Evolutionary conservation across 1,140 invertebrate genomes (phyloP).

Genomic region (Lordiphosa stackelbergi): DNA sequence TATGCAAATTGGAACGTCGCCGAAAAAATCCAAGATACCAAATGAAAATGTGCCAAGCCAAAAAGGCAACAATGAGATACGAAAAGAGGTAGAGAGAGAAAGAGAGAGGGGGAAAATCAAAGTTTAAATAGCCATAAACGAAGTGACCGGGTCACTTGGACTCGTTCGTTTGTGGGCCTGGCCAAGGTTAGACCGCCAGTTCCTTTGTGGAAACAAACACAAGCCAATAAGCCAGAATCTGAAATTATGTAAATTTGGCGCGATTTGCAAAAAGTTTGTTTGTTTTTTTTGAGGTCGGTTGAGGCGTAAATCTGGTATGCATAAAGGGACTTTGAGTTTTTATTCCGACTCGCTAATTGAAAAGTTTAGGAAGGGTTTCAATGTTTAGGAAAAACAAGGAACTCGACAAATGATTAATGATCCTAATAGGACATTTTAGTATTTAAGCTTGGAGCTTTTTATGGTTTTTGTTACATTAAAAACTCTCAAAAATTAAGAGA

Average conservation of each 20-base stretch:
- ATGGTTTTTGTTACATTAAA: too few species aligned
- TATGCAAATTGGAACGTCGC: slow-evolving; percentile 58
- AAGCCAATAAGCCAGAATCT: slow-evolving; percentile 67
- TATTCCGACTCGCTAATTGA: slow-evolving; percentile 54
- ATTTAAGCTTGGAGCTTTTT: too few species aligned
- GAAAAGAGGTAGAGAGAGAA: slow-evolving; percentile 8
- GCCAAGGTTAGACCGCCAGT: not conserved
- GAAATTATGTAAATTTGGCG: slow-evolving; percentile 66
- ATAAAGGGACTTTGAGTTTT: slow-evolving; percentile 43
- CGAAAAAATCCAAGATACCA: slow-evolving; percentile 6
- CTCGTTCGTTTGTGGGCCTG: slow-evolving; percentile 33
- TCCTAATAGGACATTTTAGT: too few species aligned
- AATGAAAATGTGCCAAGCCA: slow-evolving; percentile 29
- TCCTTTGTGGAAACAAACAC: slow-evolving; percentile 50
- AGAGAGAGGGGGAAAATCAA: slow-evolving; percentile 19
- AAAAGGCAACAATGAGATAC: slow-evolving; percentile 2
- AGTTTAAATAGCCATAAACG: slow-evolving; percentile 51
- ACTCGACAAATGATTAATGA: too few species aligned
- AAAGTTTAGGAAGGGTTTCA: slow-evolving; percentile 42
- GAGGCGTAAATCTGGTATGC: slow-evolving; percentile 60
- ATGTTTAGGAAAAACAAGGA: too few species aligned
- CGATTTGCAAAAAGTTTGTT: slow-evolving; percentile 66
- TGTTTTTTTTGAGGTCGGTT: slow-evolving; percentile 33
- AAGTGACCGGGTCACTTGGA: slow-evolving; percentile 51
- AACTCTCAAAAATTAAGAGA: too few species aligned